Evolutionary conservation across 2,113 vertebrate species (phyloP), one percentile per base, ranked within the genome.

Genomic region (Channa argus): DNA sequence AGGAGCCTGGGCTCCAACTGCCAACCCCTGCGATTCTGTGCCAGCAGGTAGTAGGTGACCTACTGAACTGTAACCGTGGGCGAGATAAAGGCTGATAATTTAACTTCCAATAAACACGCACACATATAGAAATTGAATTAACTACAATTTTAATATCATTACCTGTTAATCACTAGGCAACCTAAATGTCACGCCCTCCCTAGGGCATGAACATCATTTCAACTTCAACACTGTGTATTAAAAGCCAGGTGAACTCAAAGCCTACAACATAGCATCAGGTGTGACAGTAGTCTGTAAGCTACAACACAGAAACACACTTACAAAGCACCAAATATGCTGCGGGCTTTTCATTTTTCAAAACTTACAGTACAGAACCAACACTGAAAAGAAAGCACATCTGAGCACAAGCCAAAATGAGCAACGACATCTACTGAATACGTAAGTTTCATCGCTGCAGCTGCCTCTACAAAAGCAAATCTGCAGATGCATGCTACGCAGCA

Each of bases 301-400:
- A 63, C 9, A 53, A 82, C 85, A 82, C 24, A 12, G 62, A 80
- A 71, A 86, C 63, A 85, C 73, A 55, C 54, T 59, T 63, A 64
- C 59, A 78, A 77, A 82, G 24, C 67, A 76, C 34, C 66, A 59
- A 59, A 74, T 15, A 74, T 59, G 64, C 55, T 41, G 49, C 56
- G 74, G 69, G 68, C 45, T 65, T 80, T 36, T 65, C 50, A 2
- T 50, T 56, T 77, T 37, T 45, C 39, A 71, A 85, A 49, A 80
- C 53, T 12, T 45, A 84, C 54, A 70, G 77, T 77, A 86, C 82
- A 85, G 85, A 86, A 89, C 77, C 84, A 86, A 89, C 77, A 89
- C 41, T 8, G 52, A 85, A 1, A 79, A 82, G 37, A 54, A 45
- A 79, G 79, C 63, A 53, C 50, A 63, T 65, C 63, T 33, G 56